Evolutionary conservation across 2,113 vertebrate species (phyloP).

Genomic region (Sinocyclocheilus anshuiensis): DNA sequence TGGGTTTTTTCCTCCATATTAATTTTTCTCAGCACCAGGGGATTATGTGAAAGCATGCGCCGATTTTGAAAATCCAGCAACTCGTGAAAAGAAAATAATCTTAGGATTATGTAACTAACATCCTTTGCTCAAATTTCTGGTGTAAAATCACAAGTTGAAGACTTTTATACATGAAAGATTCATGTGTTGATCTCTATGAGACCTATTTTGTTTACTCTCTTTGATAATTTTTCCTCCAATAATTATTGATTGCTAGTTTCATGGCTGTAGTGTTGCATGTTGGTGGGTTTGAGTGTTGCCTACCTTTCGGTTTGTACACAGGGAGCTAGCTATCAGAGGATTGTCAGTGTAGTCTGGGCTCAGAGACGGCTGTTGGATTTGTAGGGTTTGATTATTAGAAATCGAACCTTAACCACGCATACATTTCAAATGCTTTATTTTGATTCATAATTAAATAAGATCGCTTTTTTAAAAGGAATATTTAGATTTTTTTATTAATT

Average conservation of each 20-base stretch:
- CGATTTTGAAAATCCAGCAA: constrained; percentile 3
- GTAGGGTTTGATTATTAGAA: background rate
- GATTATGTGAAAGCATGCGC: constrained; percentile 42
- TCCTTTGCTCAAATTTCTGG: background rate
- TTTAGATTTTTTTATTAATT: too few species aligned
- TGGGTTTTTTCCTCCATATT: constrained; percentile 44
- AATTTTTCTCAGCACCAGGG: constrained; percentile 39
- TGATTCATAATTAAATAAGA: background rate
- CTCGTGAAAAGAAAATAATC: background rate
- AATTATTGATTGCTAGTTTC: background rate
- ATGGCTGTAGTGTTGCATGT: background rate
- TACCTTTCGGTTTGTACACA: background rate
- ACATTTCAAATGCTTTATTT: background rate
- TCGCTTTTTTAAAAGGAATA: background rate
- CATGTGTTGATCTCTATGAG: background rate
- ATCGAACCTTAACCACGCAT: background rate
- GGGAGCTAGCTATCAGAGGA: background rate
- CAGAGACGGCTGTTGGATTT: background rate
- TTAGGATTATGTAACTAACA: background rate
- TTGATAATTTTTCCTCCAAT: background rate
- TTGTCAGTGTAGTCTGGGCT: background rate
- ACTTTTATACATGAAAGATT: background rate
- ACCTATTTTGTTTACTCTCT: constrained; percentile 5
- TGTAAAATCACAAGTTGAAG: background rate
- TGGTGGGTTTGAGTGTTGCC: background rate